A percentile compares a stretch with the other conserved stretches of the same genome.
These are phyloP conservation scores for Venustoraphidia nigricollis DNA, from an alignment of 2,888 invertebrate genomes.

Conservation along the genomic window DNA sequence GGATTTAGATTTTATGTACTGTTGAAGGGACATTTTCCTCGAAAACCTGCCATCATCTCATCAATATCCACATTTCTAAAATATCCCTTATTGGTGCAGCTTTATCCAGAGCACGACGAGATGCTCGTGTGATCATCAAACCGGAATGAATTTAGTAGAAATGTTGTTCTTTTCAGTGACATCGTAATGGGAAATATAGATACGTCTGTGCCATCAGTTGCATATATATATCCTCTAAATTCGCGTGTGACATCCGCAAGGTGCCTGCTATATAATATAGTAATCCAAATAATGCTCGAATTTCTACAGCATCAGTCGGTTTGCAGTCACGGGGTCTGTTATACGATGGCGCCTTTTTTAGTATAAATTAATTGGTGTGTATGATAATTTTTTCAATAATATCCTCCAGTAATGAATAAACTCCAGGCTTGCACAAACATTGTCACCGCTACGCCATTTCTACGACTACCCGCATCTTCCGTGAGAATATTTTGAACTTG, in stretches of 20 bases:
- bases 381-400: too few relatives aligned
- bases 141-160: slow-evolving; percentile 12
- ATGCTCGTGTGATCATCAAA: slow-evolving; percentile 12
- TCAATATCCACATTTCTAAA: slow-evolving; percentile 17
- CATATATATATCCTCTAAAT: slow-evolving; percentile 16
- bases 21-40: slow-evolving; percentile 15
- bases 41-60: slow-evolving; percentile 16
- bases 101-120: slow-evolving; percentile 11
- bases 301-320: slow-evolving; percentile 15
- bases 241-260: slow-evolving; percentile 12
- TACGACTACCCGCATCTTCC: too few relatives aligned
- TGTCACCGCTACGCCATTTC: too few relatives aligned
- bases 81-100: slow-evolving; percentile 16
- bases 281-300: slow-evolving; percentile 17
- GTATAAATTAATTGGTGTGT: too few relatives aligned
- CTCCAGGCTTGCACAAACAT: too few relatives aligned
- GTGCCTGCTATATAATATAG: slow-evolving; percentile 18
- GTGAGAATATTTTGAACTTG: too few relatives aligned
- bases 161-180: slow-evolving; percentile 14
- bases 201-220: slow-evolving; percentile 14
- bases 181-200: slow-evolving; percentile 17
- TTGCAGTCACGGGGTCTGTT: too few relatives aligned
- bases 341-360: too few relatives aligned
- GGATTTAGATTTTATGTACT: slow-evolving; percentile 16
- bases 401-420: too few relatives aligned